Base-by-base conservation (phyloP, 2,888 invertebrate genomes). In the Leptarthrus brevirostris region DNA sequence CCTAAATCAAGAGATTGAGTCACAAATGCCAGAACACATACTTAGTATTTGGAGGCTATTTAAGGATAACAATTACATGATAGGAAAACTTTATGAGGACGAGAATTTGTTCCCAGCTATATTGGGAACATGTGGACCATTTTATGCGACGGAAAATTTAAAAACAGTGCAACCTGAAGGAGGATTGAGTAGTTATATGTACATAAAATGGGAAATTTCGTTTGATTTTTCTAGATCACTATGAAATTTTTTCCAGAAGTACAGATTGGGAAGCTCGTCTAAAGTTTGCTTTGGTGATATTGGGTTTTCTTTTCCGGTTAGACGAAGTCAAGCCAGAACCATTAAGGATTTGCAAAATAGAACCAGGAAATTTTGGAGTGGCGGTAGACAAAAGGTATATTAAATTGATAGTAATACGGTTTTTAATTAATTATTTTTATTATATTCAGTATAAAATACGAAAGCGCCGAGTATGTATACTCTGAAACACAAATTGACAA, bases 51-150 rank as follows among this genome's bases (percentile, higher is more conserved):
- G 84, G 84, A 77, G 83, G 1, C 75, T 84, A 64, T 84, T 84
- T 74, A 82, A 82, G 72, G 83, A 84, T 76, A 83, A 84, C 77
- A 83, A 84, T 73, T 84, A 84, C 53, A 82, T 84, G 83, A 83
- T 84, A 81, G 81, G 83, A 56, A 84, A 84, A 74, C 78, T 84
- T 0, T 84, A 82, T 70, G 84, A 84, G 73, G 84, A 84, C 66
- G 84, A 84, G 47, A 82, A 81, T 10, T 75, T 84, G 3, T 84
- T 84, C 74, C 84, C 84, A 10, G 80, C 81, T 0, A 82, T 84
- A 2, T 61, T 83, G 10, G 84, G 84, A 2, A 82, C 83, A 3
- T 84, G 84, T 53, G 84, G 84, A 2, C 83, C 83, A 5, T 83
- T 82, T 75, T 84, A 84, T 77, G 83, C 83, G 70, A 83, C 84